Conservation (phyloP, 2,797 vertebrate species). For the Sebastes diaconus region DNA sequence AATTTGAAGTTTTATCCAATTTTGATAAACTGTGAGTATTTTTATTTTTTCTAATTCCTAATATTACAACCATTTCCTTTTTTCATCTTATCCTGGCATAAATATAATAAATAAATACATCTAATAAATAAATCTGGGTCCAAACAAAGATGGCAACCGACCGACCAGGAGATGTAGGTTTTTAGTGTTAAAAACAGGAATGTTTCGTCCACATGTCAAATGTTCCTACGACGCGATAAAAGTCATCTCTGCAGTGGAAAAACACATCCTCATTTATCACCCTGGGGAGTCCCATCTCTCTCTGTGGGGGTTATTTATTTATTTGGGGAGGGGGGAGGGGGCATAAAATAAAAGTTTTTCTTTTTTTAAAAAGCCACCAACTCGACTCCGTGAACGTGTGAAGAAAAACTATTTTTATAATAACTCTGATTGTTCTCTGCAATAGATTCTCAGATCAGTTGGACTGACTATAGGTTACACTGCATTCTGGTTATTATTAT, state of each 20-base stretch:
- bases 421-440: constrained; percentile 52
- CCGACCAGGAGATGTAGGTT: neutral
- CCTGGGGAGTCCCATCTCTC: neutral
- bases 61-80: neutral
- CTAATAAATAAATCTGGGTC: neutral
- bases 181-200: no score
- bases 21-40: neutral
- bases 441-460: constrained; percentile 44
- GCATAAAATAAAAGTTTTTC: constrained; percentile 10
- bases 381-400: neutral
- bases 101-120: no score
- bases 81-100: neutral
- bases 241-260: neutral
- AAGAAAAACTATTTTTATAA: constrained; percentile 61
- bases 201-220: neutral
- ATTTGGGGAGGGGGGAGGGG: neutral
- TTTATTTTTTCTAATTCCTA: neutral
- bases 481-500: constrained; percentile 29
- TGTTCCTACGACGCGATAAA: neutral
- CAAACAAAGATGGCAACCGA: neutral
- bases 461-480: constrained; percentile 19
- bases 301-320: neutral
- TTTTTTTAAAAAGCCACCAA: neutral
- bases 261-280: neutral
- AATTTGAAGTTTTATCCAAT: no score